Percentiles rank a stretch among this genome's conserved stretches.
Conservation (phyloP, 2,113 vertebrate genomes). For the Pterocles gutturalis region DNA sequence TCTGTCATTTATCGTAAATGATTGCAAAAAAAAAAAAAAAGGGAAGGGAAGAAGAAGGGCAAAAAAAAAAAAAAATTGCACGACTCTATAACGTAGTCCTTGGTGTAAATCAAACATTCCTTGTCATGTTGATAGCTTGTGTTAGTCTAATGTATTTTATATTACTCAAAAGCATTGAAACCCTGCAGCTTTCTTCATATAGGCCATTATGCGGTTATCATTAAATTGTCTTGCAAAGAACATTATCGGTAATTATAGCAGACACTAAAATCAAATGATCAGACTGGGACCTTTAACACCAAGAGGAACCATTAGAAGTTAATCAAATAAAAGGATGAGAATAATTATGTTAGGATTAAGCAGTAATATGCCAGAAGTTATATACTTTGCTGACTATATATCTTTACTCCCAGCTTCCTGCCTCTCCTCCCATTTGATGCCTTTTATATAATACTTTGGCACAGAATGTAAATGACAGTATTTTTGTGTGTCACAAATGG, state of each 20-base stretch:
- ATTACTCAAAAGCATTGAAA: constrained; percentile 86
- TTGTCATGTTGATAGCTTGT: constrained; percentile 88
- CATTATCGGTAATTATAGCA: constrained; percentile 99
- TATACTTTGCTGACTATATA: constrained; percentile 84
- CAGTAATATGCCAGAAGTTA: constrained; percentile 88
- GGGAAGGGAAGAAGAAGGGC: not conserved
- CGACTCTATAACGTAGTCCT: constrained; percentile 74
- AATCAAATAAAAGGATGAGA: constrained; percentile 99
- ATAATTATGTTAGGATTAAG: constrained; percentile 95
- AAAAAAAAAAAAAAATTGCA: constrained; percentile 56
- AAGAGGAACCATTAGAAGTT: constrained; percentile 99
- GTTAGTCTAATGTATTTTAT: constrained; percentile 90
- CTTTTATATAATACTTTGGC: constrained; percentile 80
- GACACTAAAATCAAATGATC: constrained; percentile 98
- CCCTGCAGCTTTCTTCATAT: constrained; percentile 87
- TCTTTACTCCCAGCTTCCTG: constrained; percentile 81
- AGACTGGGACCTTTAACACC: constrained; percentile 94
- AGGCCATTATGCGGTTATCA: constrained; percentile 90
- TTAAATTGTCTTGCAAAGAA: constrained; percentile 92
- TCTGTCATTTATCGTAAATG: constrained; percentile 74
- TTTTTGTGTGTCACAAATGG: constrained; percentile 74
- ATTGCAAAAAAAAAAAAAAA: constrained; percentile 13
- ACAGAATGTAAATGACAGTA: constrained; percentile 80
- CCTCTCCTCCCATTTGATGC: constrained; percentile 71
- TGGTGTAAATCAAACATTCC: constrained; percentile 87